These are phyloP conservation scores for Miichthys miiuy DNA, from an alignment of 2,797 vertebrate genomes.

Conservation along the genomic window DNA sequence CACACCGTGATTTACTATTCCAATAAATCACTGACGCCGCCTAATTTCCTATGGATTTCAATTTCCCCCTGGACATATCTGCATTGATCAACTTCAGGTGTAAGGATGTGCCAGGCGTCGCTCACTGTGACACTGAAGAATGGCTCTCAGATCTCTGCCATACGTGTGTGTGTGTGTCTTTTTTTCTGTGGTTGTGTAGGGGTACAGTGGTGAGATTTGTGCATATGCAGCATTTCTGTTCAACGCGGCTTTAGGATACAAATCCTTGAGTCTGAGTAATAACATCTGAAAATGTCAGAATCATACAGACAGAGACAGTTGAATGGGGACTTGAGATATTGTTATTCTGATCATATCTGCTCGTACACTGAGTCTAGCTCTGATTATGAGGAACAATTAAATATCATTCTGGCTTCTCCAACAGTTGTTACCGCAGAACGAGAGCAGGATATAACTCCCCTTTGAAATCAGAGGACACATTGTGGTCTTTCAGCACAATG, in stretches of 20 bases:
- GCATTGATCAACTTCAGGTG: constrained; percentile 85
- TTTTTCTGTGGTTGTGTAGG: constrained; percentile 11
- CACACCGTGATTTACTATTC: constrained; percentile 81
- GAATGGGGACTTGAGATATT: constrained; percentile 69
- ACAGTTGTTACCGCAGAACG: constrained; percentile 48
- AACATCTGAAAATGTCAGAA: constrained; percentile 83
- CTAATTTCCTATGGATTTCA: constrained; percentile 88
- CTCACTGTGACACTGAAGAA: constrained; percentile 83
- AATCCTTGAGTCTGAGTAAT: constrained; percentile 79
- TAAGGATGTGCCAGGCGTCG: constrained; percentile 81
- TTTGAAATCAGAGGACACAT: constrained; percentile 54
- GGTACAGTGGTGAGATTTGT: constrained; percentile 64
- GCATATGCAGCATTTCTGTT: constrained; percentile 77
- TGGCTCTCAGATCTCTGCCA: constrained; percentile 64
- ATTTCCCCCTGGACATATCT: constrained; percentile 84
- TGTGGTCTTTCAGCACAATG: constrained; percentile 35
- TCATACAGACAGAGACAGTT: constrained; percentile 55
- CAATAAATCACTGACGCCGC: constrained; percentile 84
- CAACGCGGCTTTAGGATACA: constrained; percentile 72
- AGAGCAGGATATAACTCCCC: constrained; percentile 21
- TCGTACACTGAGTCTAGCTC: constrained; percentile 43
- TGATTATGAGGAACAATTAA: constrained; percentile 71
- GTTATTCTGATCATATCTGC: constrained; percentile 77
- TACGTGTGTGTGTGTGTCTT: constrained; percentile 24
- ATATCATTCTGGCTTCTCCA: constrained; percentile 56